Evolutionary conservation across 2,888 invertebrate species (phyloP), one percentile per base, ranked within the genome.

Genomic region (Eupithecia abbreviata): DNA sequence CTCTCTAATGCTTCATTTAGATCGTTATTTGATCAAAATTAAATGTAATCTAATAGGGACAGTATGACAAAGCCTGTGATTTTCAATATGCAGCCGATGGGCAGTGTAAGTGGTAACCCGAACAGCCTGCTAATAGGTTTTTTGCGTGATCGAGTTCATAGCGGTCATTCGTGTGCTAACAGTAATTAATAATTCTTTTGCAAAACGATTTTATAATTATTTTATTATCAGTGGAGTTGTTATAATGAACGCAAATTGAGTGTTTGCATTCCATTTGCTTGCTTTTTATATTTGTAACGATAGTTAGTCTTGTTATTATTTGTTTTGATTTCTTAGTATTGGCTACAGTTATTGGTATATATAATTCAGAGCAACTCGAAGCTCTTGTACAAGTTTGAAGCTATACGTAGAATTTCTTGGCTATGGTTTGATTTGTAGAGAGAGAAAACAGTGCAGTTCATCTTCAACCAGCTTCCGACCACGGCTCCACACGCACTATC

Each of bases 151-250:
- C n/a, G 58, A 18, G 47, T 42, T 42, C 62, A 72, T 15, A 72
- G 51, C 47, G 58, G 75, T 71, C 62, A 72, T 72, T 75, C 71
- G 72, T 75, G 72, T 30, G 72, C 68, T 47, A 69, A 75, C 75
- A 49, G n/a, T 72, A 49, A 72, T 75, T 72, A 58, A 72, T 75
- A 68, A 75, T 68, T 42, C 7, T 51, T 45, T 51, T 71, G 49
- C 75, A 75, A 75, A 75, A 75, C 72, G 67, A 75, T 75, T 72
- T 58, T 71, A 43, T 68, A 45, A 18, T 43, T 67, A 67, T n/a
- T 42, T 68, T 45, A 42, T 42, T 45, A 68, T 43, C 68, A 68
- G 42, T 42, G 18, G 62, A 66, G 42, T 15, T 42, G 4, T 66
- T 66, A 42, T 66, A 42, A 66, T 15, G 66, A 13, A 66, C 42